Conservation (phyloP, 2,888 invertebrate species). For the Alviniconcha strummeri region DNA sequence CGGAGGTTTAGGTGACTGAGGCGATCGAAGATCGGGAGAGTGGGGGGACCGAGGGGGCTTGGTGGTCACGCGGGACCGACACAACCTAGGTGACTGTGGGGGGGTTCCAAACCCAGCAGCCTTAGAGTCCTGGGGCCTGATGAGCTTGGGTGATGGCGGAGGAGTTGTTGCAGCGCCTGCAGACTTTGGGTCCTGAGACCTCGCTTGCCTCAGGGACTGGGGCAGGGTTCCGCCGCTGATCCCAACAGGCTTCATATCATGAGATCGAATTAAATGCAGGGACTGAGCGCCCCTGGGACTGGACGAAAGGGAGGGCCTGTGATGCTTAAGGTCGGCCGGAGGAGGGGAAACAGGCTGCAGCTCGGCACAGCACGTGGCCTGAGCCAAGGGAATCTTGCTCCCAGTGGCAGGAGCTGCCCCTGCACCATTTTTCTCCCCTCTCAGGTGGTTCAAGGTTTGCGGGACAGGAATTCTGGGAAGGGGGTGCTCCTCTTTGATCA, state of each 20-base stretch:
- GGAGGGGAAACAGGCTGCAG: neutral
- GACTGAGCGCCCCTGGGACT: constrained; percentile 9
- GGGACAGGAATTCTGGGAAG: constrained; percentile 34
- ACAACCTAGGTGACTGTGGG: constrained; percentile 18
- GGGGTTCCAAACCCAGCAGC: neutral
- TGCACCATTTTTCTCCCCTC: constrained; percentile 10
- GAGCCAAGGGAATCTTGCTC: constrained; percentile 32
- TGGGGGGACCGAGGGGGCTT: constrained; percentile 13
- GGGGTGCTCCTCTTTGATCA: constrained; percentile 38
- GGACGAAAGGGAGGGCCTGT: neutral
- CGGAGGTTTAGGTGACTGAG: constrained; percentile 23
- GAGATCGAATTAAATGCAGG: neutral
- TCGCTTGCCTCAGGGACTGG: neutral
- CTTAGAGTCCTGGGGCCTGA: too few relatives aligned
- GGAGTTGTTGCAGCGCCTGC: neutral
- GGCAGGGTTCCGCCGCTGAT: neutral
- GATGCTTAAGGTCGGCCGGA: neutral
- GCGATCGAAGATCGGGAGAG: constrained; percentile 24
- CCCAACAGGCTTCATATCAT: constrained; percentile 29
- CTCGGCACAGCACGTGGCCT: constrained; percentile 23
- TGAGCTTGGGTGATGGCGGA: too few relatives aligned
- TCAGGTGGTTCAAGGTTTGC: neutral
- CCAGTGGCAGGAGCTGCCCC: neutral
- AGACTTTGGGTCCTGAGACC: neutral
- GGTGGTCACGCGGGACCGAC: constrained; percentile 18